A percentile compares a stretch with the other conserved stretches of the same genome.
Conservation (phyloP, 2,113 vertebrate genomes). For the Promerops cafer region DNA sequence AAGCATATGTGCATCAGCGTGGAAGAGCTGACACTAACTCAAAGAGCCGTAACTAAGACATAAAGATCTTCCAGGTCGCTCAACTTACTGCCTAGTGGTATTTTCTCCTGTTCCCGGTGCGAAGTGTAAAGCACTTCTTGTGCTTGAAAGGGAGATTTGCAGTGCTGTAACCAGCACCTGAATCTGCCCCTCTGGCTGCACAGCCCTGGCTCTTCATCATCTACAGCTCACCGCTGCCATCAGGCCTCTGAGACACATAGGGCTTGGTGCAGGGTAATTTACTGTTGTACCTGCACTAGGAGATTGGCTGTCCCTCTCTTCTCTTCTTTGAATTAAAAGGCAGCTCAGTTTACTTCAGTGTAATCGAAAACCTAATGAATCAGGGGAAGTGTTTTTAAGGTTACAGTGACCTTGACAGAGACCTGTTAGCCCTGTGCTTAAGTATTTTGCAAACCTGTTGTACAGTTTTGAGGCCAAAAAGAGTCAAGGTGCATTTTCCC, state of each 20-base stretch:
- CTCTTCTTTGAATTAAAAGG: background rate
- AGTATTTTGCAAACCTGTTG: background rate
- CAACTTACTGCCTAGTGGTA: background rate
- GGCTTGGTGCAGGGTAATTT: background rate
- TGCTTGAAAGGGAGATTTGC: background rate
- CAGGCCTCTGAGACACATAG: background rate
- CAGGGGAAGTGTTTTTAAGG: background rate
- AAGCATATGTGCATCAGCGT: background rate
- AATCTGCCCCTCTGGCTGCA: background rate
- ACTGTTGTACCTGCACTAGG: background rate
- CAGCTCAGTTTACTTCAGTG: background rate
- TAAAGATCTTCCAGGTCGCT: background rate
- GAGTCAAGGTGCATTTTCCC: background rate
- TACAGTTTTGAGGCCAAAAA: background rate
- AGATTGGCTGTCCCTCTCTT: background rate
- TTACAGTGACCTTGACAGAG: background rate
- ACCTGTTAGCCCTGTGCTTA: background rate
- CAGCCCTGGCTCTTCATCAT: background rate
- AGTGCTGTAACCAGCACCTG: background rate
- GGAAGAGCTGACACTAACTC: background rate
- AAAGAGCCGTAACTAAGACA: background rate
- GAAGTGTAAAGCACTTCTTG: background rate
- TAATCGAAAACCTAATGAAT: background rate
- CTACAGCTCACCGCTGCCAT: rapidly evolving
- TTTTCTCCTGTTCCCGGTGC: background rate